Evolutionary conservation across 2,797 vertebrate species (phyloP).

Genomic region (Fistularia commersonii): DNA sequence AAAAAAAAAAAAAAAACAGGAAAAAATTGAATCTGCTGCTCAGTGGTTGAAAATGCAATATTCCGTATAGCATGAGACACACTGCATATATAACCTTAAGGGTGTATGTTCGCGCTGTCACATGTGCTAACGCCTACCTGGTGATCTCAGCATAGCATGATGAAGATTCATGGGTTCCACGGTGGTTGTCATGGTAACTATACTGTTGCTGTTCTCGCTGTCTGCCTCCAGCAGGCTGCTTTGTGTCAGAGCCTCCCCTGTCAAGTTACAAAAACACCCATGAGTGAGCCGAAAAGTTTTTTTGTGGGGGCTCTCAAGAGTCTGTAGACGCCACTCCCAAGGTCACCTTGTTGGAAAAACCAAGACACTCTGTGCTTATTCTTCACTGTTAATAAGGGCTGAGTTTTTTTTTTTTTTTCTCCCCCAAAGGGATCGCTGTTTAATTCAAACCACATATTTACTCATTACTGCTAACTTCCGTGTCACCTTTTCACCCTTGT

Average conservation of each 20-base stretch:
- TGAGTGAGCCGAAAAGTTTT: background rate
- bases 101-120: no score
- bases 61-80: no score
- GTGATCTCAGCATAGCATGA: constrained; percentile 87
- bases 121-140: constrained; percentile 67
- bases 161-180: constrained; percentile 88
- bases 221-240: constrained; percentile 92
- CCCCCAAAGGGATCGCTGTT: background rate
- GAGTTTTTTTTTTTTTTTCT: background rate
- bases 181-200: constrained; percentile 84
- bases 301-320: background rate
- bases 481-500: constrained; percentile 5
- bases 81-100: no score
- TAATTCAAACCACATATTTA: background rate
- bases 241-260: constrained; percentile 85
- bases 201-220: constrained; percentile 76
- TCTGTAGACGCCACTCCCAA: background rate
- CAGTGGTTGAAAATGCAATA: no score
- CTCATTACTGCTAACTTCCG: constrained; percentile 1
- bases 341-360: no score
- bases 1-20: no score
- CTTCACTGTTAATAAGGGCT: no score
- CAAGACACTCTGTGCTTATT: no score
- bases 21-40: no score
- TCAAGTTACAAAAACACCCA: constrained; percentile 17